A percentile compares a stretch with the other conserved stretches of the same genome.
phyloP scores from a whole-genome alignment of 2,113 vertebrate species.

The Alces alces region DNA sequence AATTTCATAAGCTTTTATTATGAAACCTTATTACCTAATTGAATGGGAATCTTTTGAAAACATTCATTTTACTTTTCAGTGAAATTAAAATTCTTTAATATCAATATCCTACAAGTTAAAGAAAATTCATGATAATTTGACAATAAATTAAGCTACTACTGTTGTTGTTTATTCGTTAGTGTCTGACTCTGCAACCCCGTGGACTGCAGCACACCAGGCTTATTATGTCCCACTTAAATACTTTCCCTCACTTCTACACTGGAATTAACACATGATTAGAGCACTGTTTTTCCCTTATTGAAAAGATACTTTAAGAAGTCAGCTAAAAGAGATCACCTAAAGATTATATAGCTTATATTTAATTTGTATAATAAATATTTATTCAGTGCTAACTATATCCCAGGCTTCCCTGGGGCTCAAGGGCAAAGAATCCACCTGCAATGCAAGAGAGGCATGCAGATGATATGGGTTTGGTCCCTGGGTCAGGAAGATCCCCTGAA shows the following conservation, averaged over 20 bases:
- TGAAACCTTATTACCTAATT: not conserved
- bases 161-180: not conserved
- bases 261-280: not conserved
- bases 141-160: not conserved
- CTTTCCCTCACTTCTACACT: not conserved
- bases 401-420: not conserved
- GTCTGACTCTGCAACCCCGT: not conserved
- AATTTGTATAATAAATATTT: not conserved
- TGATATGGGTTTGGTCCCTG: not conserved
- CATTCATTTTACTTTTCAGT: not conserved
- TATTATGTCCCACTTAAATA: not conserved
- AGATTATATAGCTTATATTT: not conserved
- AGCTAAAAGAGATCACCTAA: not conserved
- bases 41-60: not conserved
- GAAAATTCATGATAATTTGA: not conserved
- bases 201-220: not conserved
- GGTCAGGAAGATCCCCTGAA: not conserved
- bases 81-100: conserved; percentile 12
- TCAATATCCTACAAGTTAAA: not conserved
- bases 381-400: not conserved
- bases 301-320: conserved; percentile 1
- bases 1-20: conserved; percentile 7
- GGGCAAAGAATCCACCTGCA: not conserved
- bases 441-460: not conserved
- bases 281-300: not conserved